phyloP scores from a whole-genome alignment of 2,888 invertebrate genomes.

The Tricholauxania praeusta region DNA sequence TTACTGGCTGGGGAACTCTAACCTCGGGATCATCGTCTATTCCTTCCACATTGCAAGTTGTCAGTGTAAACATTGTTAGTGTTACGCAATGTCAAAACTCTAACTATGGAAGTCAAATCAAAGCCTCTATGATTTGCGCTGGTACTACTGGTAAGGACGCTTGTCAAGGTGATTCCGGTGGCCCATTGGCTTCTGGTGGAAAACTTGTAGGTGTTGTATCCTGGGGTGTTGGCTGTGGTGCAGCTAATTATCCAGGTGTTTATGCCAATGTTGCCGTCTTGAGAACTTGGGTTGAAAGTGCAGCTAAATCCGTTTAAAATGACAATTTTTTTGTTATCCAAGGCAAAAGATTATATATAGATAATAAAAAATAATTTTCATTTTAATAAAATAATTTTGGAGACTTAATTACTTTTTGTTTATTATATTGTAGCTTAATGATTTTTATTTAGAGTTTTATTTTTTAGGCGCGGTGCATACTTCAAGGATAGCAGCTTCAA shows the following conservation, averaged over 20 bases:
- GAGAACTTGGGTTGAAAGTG: conserved; percentile 42
- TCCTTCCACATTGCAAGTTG: conserved; percentile 64
- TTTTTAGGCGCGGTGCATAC: too few relatives aligned
- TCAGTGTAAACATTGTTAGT: conserved; percentile 66
- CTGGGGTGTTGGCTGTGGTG: conserved; percentile 60
- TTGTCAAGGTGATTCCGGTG: conserved; percentile 63
- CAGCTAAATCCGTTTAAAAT: not conserved
- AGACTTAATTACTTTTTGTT: too few relatives aligned
- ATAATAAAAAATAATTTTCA: too few relatives aligned
- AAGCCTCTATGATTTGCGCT: conserved; percentile 57
- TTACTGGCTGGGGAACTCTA: conserved; percentile 52
- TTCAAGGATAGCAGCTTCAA: too few relatives aligned
- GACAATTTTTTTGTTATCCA: too few relatives aligned
- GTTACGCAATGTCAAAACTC: conserved; percentile 68
- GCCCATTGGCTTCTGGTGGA: conserved; percentile 55
- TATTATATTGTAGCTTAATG: too few relatives aligned
- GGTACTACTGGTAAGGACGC: conserved; percentile 52
- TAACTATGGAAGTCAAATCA: conserved; percentile 51
- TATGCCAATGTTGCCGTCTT: conserved; percentile 50
- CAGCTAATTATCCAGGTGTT: conserved; percentile 49
- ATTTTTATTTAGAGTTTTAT: too few relatives aligned
- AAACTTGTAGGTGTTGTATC: conserved; percentile 59
- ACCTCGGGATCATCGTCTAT: conserved; percentile 51
- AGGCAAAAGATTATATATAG: too few relatives aligned
- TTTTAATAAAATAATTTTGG: too few relatives aligned